Percentiles rank a stretch among this genome's conserved stretches.
Evolutionary conservation across 2,797 vertebrate genomes (phyloP).

Genomic region (Epinephelus coioides): DNA sequence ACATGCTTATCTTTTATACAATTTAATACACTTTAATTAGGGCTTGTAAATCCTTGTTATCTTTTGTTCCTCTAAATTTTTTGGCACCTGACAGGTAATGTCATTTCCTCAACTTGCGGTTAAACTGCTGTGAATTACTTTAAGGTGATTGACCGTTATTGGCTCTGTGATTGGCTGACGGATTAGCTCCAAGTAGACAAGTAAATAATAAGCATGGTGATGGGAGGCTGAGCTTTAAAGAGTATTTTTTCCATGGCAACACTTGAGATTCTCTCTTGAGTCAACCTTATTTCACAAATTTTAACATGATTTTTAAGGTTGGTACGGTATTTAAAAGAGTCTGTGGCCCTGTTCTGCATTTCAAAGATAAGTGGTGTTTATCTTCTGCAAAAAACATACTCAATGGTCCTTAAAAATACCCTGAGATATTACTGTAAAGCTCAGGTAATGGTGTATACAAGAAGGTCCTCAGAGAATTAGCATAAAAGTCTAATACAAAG

Average conservation of each 20-base stretch:
- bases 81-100: constrained; percentile 26
- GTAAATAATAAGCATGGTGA: constrained; percentile 40
- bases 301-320: constrained; percentile 5
- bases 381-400: constrained; percentile 28
- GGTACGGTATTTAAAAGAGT: constrained; percentile 4
- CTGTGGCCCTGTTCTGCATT: constrained; percentile 31
- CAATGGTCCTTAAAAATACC: constrained; percentile 42
- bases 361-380: constrained; percentile 45
- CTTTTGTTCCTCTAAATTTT: neutral
- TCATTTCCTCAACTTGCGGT: constrained; percentile 17
- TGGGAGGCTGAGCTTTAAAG: constrained; percentile 1
- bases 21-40: constrained; percentile 17
- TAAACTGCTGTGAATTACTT: constrained; percentile 42
- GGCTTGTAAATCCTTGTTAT: neutral
- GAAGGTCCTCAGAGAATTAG: constrained; percentile 28
- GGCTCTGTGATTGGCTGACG: constrained; percentile 39
- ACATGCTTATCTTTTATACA: neutral
- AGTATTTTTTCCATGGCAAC: constrained; percentile 32
- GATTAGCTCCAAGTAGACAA: constrained; percentile 25
- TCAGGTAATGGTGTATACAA: constrained; percentile 54
- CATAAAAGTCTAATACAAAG: constrained; percentile 54
- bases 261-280: constrained; percentile 7
- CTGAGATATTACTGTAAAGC: constrained; percentile 48
- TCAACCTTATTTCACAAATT: constrained; percentile 23
- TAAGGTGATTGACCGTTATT: constrained; percentile 37